A percentile compares a stretch with the other conserved stretches of the same genome.
Conservation (phyloP, 2,113 vertebrate genomes). For the Gadus macrocephalus region DNA sequence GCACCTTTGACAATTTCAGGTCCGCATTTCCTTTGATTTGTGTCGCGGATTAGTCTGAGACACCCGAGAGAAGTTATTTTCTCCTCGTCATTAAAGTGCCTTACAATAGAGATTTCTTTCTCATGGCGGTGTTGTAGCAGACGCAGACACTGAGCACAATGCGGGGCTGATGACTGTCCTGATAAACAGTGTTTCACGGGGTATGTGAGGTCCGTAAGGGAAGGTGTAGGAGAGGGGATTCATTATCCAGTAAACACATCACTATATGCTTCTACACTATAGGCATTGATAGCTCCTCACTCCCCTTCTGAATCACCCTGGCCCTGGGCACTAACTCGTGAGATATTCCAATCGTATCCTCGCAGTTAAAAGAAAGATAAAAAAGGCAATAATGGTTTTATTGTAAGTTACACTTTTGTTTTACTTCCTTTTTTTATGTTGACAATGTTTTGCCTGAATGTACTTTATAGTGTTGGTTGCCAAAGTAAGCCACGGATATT, state of each 20-base stretch:
- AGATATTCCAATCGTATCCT: slow-evolving; percentile 2
- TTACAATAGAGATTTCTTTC: slow-evolving; percentile 47
- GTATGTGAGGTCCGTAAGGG: slow-evolving; percentile 29
- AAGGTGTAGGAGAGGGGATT: not conserved
- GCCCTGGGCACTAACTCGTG: slow-evolving; percentile 2
- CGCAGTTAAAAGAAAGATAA: slow-evolving; percentile 2
- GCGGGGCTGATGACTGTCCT: slow-evolving; percentile 33
- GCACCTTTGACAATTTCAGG: slow-evolving; percentile 43
- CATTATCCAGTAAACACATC: slow-evolving; percentile 22
- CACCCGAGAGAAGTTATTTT: slow-evolving; percentile 20
- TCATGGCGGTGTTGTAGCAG: slow-evolving; percentile 25
- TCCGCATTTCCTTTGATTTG: slow-evolving; percentile 41
- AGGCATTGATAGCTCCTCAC: not conserved
- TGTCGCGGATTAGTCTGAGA: slow-evolving; percentile 16
- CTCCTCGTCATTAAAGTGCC: slow-evolving; percentile 64
- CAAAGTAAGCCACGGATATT: slow-evolving; percentile 76
- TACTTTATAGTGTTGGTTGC: slow-evolving; percentile 52
- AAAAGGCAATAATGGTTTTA: slow-evolving; percentile 16
- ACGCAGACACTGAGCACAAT: slow-evolving; percentile 12
- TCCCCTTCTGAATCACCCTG: slow-evolving; percentile 14
- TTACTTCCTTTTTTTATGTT: slow-evolving; percentile 3
- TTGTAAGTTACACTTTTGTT: slow-evolving; percentile 29
- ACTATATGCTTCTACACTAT: slow-evolving; percentile 6
- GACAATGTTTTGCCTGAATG: slow-evolving; percentile 40
- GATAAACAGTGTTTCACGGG: slow-evolving; percentile 48